phyloP scores from a whole-genome alignment of 2,888 invertebrate genomes.

The Drosophila meridiana region DNA sequence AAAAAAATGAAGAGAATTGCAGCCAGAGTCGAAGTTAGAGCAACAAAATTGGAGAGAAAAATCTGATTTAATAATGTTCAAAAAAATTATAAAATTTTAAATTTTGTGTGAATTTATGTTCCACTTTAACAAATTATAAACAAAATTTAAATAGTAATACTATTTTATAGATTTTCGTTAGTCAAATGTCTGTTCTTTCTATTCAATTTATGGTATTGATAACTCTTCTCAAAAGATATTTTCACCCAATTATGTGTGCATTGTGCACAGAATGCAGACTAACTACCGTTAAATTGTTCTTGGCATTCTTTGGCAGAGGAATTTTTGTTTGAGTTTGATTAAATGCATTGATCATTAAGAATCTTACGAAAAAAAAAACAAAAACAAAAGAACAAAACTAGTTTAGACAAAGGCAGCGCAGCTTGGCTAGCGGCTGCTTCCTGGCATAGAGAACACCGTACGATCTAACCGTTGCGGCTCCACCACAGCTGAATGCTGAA shows the following conservation, averaged over 20 bases:
- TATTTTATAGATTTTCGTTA: neutral
- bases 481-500: constrained; percentile 50
- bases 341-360: constrained; percentile 72
- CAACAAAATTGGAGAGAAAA: neutral
- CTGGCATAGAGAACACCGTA: constrained; percentile 47
- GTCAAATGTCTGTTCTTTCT: constrained; percentile 1
- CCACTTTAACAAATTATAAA: too few species aligned
- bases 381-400: constrained; percentile 31
- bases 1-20: neutral
- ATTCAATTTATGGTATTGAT: constrained; percentile 37
- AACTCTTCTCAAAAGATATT: constrained; percentile 18
- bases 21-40: neutral
- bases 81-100: neutral
- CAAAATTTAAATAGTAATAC: too few species aligned
- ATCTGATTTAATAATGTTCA: neutral
- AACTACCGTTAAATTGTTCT: constrained; percentile 70
- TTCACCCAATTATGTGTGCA: constrained; percentile 37
- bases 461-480: constrained; percentile 30
- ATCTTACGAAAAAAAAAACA: constrained; percentile 34
- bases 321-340: constrained; percentile 61
- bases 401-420: constrained; percentile 55
- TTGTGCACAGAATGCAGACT: constrained; percentile 36
- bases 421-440: constrained; percentile 60
- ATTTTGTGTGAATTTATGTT: neutral
- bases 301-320: constrained; percentile 48